These are phyloP conservation scores for Sinella curviseta DNA, from an alignment of 1,140 invertebrate species.

Conservation along the genomic window DNA sequence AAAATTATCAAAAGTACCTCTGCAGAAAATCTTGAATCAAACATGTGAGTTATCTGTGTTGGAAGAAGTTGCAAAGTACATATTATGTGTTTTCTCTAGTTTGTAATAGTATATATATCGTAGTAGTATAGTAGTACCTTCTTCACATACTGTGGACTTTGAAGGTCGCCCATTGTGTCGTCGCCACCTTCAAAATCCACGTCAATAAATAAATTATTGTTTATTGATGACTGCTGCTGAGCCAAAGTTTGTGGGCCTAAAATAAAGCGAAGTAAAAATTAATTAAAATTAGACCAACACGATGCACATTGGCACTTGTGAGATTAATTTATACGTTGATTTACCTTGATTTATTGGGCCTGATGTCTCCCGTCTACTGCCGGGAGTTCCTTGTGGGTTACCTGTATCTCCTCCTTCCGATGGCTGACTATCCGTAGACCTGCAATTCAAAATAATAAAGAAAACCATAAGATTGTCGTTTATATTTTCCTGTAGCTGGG, in stretches of 20 bases:
- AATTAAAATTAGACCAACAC: neutral
- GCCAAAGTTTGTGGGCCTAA: neutral
- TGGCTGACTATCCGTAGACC: neutral
- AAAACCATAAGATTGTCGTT: too few species aligned
- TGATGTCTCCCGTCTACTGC: neutral
- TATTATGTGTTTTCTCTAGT: too few species aligned
- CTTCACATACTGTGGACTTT: constrained; percentile 52
- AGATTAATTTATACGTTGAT: neutral
- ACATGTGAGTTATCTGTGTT: constrained; percentile 53
- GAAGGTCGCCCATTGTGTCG: constrained; percentile 43
- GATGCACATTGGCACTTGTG: neutral
- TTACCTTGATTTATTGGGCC: neutral
- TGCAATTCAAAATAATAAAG: neutral
- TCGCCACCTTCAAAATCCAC: constrained; percentile 2
- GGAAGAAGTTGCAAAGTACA: too few species aligned
- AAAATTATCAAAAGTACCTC: constrained; percentile 33
- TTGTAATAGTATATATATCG: too few species aligned
- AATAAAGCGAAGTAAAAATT: neutral
- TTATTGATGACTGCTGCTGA: neutral
- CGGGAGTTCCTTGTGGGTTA: neutral
- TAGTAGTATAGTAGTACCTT: too few species aligned
- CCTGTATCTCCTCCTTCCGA: neutral
- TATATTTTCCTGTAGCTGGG: too few species aligned
- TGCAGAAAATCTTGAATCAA: constrained; percentile 47
- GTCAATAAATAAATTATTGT: constrained; percentile 13